phyloP scores from a whole-genome alignment of 2,888 invertebrate species.

The Epinotia demarniana region DNA sequence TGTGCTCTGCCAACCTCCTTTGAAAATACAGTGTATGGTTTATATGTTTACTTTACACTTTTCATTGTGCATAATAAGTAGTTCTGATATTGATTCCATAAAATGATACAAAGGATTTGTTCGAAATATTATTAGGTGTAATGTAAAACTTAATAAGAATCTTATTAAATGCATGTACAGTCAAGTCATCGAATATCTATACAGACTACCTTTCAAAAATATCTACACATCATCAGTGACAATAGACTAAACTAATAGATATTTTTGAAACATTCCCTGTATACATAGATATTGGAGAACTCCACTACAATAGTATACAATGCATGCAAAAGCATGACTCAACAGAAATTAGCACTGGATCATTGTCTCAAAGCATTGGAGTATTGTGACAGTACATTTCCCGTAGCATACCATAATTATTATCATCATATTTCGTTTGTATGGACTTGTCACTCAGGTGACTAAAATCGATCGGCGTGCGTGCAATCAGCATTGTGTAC shows the following conservation, averaged over 20 bases:
- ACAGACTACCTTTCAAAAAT: not conserved
- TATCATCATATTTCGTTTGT: slow-evolving; percentile 29
- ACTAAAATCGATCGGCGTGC: slow-evolving; percentile 41
- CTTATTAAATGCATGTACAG: not conserved
- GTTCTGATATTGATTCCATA: not conserved
- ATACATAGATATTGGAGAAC: too few relatives aligned
- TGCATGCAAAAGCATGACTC: slow-evolving; percentile 31
- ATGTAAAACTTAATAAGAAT: not conserved
- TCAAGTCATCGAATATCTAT: too few relatives aligned
- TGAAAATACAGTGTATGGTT: not conserved
- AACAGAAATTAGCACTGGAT: not conserved
- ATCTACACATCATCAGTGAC: too few relatives aligned
- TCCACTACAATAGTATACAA: slow-evolving; percentile 9
- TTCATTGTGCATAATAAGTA: not conserved
- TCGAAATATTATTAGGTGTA: not conserved
- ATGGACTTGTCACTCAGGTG: slow-evolving; percentile 31
- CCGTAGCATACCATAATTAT: slow-evolving; percentile 5
- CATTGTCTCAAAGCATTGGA: slow-evolving; percentile 2
- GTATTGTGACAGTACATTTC: not conserved
- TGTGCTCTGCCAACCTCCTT: not conserved
- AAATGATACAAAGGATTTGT: not conserved
- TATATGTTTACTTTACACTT: not conserved
- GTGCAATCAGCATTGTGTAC: slow-evolving; percentile 46
- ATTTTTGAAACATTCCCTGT: too few relatives aligned
- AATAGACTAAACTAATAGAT: too few relatives aligned